phyloP scores from a whole-genome alignment of 1,140 invertebrate genomes.

The Zaprionus inermis region DNA sequence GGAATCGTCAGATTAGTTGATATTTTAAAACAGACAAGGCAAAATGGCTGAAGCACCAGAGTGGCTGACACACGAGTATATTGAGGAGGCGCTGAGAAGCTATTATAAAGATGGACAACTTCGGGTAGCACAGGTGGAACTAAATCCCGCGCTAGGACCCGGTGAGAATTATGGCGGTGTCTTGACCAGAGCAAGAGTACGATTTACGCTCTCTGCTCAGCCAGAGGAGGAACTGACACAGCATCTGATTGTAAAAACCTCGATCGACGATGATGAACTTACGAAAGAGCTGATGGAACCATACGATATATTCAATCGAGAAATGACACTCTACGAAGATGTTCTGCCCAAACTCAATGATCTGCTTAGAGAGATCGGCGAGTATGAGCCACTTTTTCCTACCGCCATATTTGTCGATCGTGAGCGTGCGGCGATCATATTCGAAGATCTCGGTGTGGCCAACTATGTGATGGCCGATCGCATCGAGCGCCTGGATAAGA shows the following conservation, averaged over 20 bases:
- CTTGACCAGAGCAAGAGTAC: slow-evolving; percentile 56
- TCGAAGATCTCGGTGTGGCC: slow-evolving; percentile 68
- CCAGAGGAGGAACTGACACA: slow-evolving; percentile 12
- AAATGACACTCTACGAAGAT: slow-evolving; percentile 77
- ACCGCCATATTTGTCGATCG: slow-evolving; percentile 68
- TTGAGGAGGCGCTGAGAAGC: slow-evolving; percentile 61
- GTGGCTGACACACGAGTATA: slow-evolving; percentile 72
- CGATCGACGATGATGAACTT: slow-evolving; percentile 72
- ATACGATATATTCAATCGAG: slow-evolving; percentile 79
- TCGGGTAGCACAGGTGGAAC: slow-evolving; percentile 46
- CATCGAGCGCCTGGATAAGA: slow-evolving; percentile 85
- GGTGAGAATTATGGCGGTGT: slow-evolving; percentile 81
- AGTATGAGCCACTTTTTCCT: slow-evolving; percentile 68
- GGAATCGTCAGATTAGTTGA: background rate
- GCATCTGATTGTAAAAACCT: slow-evolving; percentile 70
- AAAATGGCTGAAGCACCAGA: slow-evolving; percentile 65
- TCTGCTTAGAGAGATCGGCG: slow-evolving; percentile 59
- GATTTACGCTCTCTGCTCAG: slow-evolving; percentile 29
- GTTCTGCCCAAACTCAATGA: slow-evolving; percentile 72
- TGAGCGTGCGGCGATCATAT: slow-evolving; percentile 66
- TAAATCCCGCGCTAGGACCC: slow-evolving; percentile 73
- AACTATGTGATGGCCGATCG: slow-evolving; percentile 85
- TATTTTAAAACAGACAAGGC: slow-evolving; percentile 9
- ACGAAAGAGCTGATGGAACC: slow-evolving; percentile 68
- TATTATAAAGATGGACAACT: slow-evolving; percentile 58